Evolutionary conservation across 2,797 vertebrate genomes (phyloP).

Genomic region (Coranthus polyacanthus): DNA sequence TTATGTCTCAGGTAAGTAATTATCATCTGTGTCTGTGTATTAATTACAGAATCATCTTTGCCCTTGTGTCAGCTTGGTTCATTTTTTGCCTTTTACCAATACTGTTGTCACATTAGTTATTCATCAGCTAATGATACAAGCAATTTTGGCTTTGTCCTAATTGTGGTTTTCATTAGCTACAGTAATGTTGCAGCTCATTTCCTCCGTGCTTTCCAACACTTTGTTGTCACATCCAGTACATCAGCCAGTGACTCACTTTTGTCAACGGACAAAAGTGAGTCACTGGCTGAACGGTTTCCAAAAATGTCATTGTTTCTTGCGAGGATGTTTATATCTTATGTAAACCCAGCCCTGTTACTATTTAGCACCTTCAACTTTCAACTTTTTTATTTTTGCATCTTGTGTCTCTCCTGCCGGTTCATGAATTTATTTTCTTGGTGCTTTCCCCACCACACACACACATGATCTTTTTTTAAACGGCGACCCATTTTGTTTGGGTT

Average conservation of each 20-base stretch:
- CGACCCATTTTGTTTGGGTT: slow-evolving; percentile 62
- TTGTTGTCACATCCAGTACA: slow-evolving; percentile 42
- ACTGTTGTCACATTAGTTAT: slow-evolving; percentile 29
- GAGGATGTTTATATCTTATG: not conserved
- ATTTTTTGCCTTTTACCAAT: slow-evolving; percentile 25
- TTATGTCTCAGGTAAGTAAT: slow-evolving; percentile 9
- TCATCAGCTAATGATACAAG: slow-evolving; percentile 41
- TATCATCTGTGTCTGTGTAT: not conserved
- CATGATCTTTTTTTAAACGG: slow-evolving; percentile 30
- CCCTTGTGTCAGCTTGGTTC: not conserved
- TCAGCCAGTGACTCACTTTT: slow-evolving; percentile 21
- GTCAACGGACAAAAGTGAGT: no score
- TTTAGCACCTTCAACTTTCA: slow-evolving; percentile 5
- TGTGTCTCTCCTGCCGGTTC: no score
- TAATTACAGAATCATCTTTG: slow-evolving; percentile 6
- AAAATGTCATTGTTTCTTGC: not conserved
- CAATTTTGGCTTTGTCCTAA: slow-evolving; percentile 24
- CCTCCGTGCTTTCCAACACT: slow-evolving; percentile 14
- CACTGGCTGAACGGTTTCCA: slow-evolving; percentile 10
- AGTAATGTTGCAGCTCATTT: slow-evolving; percentile 51
- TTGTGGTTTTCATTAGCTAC: slow-evolving; percentile 36
- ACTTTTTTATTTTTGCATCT: slow-evolving; percentile 11
- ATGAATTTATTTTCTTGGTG: no score
- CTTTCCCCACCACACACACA: not conserved
- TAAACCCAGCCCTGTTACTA: no score